Evolutionary conservation across 2,113 vertebrate genomes (phyloP), one percentile per base, ranked within the genome.

Genomic region (Channa argus): DNA sequence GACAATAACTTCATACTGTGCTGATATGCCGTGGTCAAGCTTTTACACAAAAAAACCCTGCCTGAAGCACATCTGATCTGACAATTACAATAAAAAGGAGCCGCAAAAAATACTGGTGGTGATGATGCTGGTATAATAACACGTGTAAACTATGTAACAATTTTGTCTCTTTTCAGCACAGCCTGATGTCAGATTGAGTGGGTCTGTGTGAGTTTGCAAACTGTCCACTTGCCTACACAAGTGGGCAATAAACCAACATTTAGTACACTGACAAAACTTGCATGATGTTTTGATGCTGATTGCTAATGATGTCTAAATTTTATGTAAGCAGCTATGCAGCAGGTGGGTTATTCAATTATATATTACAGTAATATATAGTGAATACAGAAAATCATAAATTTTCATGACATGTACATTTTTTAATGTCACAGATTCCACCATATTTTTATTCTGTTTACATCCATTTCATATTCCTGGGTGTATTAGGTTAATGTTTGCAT

Each of bases 171-270:
- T 46, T 68, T 72, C 37, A 62, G 64, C 2, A 9, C 64, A 56
- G 78, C 56, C 39, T 67, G 2, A 33, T 61, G 44, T 83, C 60
- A 80, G 34, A 45, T 12, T 72, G 88, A 77, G 90, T 88, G 80
- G 88, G 88, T 77, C 71, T 58, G 77, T 9, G 37, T 15, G 4
- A 77, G 45, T n/a, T 3, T 75, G 38, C 74, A 63, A 84, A 77
- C 51, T 51, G 78, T 72, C 70, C 75, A 54, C 79, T 72, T 75
- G 83, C 86, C 83, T 51, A 88, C 88, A 83, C 79, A 37, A 82
- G 86, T 76, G 79, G 84, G 90, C 88, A 84, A 72, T 12, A 54
- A 77, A 60, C 56, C 81, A 45, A 46, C 61, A 66, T n/a, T 0
- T 51, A 44, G 41, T 3, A 9, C 4, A 2, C 45, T 37, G 24